These are phyloP conservation scores for Ammodytes marinus DNA, from an alignment of 2,113 vertebrate genomes.

Conservation along the genomic window DNA sequence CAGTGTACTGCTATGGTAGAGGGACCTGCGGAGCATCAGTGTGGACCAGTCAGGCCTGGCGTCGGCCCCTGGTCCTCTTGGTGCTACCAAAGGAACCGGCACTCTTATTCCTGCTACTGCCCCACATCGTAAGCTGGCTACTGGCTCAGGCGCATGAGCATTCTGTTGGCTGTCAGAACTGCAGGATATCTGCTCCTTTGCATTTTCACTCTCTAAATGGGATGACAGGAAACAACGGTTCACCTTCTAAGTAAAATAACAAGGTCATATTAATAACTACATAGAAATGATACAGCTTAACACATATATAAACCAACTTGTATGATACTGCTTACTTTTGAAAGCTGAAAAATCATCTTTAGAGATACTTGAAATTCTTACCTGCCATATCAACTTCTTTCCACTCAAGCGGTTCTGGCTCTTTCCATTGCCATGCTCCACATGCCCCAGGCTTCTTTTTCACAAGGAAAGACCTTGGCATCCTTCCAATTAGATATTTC, in stretches of 20 bases:
- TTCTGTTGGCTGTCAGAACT: slow-evolving; percentile 19
- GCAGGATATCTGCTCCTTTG: slow-evolving; percentile 6
- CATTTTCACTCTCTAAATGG: slow-evolving; percentile 28
- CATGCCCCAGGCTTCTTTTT: slow-evolving; percentile 80
- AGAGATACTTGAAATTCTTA: slow-evolving; percentile 42
- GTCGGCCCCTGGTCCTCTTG: slow-evolving; percentile 30
- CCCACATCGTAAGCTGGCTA: background rate
- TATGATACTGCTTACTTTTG: background rate
- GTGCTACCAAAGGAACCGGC: slow-evolving; percentile 27
- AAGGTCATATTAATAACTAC: background rate
- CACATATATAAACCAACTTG: background rate
- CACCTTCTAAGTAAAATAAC: background rate
- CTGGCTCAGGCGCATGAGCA: slow-evolving; percentile 6
- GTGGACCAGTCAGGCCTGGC: slow-evolving; percentile 59
- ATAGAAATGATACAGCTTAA: background rate
- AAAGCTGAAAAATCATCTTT: slow-evolving; percentile 3
- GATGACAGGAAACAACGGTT: background rate
- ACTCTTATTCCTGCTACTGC: slow-evolving; percentile 15
- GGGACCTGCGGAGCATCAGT: slow-evolving; percentile 49
- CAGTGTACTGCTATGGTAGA: slow-evolving; percentile 54
- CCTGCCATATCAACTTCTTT: slow-evolving; percentile 51
- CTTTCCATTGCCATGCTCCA: slow-evolving; percentile 80
- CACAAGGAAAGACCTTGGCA: slow-evolving; percentile 86
- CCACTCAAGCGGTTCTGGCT: slow-evolving; percentile 61
- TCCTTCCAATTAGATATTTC: slow-evolving; percentile 29